These are phyloP conservation scores for Phragmatobia fuliginosa DNA, from an alignment of 2,888 invertebrate genomes.

Conservation along the genomic window DNA sequence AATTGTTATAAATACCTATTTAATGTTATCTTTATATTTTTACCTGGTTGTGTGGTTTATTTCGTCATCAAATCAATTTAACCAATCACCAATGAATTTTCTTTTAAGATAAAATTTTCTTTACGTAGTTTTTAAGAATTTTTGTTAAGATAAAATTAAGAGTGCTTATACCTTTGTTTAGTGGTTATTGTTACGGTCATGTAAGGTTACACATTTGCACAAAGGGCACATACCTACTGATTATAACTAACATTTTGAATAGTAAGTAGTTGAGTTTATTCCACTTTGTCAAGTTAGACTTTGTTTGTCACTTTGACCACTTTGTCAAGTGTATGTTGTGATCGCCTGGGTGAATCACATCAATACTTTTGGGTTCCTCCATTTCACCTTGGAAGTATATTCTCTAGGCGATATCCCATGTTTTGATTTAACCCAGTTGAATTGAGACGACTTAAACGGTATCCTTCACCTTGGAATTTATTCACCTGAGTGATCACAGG, in stretches of 20 bases:
- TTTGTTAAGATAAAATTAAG: constrained; percentile 51
- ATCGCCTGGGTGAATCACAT: too few relatives aligned
- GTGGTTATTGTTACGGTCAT: constrained; percentile 24
- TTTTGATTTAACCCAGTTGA: too few relatives aligned
- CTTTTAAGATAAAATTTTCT: constrained; percentile 37
- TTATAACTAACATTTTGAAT: not conserved
- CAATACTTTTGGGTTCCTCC: too few relatives aligned
- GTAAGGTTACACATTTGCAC: constrained; percentile 38
- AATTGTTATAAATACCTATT: constrained; percentile 11
- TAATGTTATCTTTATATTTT: constrained; percentile 23
- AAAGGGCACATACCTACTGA: constrained; percentile 30
- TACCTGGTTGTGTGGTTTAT: constrained; percentile 37
- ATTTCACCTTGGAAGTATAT: too few relatives aligned
- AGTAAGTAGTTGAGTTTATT: too few relatives aligned
- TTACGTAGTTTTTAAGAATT: constrained; percentile 35
- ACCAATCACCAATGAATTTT: constrained; percentile 39
- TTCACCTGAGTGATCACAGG: too few relatives aligned
- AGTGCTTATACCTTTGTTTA: constrained; percentile 42
- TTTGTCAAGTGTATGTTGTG: too few relatives aligned
- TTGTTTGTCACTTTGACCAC: too few relatives aligned
- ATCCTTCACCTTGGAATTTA: too few relatives aligned
- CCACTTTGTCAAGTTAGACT: too few relatives aligned
- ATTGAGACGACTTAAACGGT: too few relatives aligned
- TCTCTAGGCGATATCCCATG: too few relatives aligned
- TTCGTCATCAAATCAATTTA: constrained; percentile 32